Conservation (phyloP, 2,113 vertebrate species). For the Silurus asotus region DNA sequence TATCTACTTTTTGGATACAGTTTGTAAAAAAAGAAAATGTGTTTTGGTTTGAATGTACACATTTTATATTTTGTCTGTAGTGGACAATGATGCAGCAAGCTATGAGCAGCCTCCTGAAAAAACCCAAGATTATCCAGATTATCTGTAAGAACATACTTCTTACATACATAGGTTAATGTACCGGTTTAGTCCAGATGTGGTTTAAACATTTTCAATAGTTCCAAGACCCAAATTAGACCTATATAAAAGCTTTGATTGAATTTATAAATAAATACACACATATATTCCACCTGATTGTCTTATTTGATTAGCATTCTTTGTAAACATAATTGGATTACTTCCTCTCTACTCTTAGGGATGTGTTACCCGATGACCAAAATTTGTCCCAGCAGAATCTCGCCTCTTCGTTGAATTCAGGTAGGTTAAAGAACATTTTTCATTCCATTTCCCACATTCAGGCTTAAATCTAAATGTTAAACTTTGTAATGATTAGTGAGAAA, state of each 20-base stretch:
- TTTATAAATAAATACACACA: neutral
- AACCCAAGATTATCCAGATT: constrained; percentile 20
- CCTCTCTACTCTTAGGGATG: constrained; percentile 50
- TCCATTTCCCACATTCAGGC: neutral
- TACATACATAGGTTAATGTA: neutral
- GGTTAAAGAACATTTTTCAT: neutral
- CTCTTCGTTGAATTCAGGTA: constrained; percentile 69
- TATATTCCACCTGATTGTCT: neutral
- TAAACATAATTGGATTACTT: neutral
- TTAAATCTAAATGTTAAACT: neutral
- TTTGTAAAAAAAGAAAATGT: neutral
- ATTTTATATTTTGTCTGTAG: constrained; percentile 19
- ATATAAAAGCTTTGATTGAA: neutral
- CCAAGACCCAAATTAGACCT: neutral
- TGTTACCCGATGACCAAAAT: constrained; percentile 58
- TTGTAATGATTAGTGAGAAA: neutral
- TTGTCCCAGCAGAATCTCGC: constrained; percentile 47
- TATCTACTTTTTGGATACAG: neutral
- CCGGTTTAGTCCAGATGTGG: neutral
- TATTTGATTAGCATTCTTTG: neutral
- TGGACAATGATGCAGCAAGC: constrained; percentile 8
- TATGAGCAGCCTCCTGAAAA: constrained; percentile 22
- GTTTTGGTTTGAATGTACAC: neutral
- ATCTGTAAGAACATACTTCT: constrained; percentile 26
- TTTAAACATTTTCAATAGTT: neutral